A percentile compares a stretch with the other conserved stretches of the same genome.
Conservation (phyloP, 2,797 vertebrate species). For the Chloroceryle amazona region DNA sequence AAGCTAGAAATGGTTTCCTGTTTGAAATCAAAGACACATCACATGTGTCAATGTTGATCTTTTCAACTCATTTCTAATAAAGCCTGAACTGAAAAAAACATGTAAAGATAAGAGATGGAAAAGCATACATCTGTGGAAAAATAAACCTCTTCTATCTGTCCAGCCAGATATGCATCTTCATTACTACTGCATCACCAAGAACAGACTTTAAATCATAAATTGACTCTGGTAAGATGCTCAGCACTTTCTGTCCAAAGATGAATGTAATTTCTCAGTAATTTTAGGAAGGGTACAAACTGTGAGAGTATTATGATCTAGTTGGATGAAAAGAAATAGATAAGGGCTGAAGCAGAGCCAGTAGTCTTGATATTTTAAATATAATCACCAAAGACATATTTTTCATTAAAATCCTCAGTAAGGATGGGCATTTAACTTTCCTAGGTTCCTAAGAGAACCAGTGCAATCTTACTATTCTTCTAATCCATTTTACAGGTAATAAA, state of each 20-base stretch:
- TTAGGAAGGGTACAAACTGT: background rate
- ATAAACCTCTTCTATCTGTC: constrained; percentile 20
- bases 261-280: constrained; percentile 1
- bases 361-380: constrained; percentile 8
- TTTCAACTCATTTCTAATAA: constrained; percentile 43
- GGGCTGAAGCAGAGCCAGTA: background rate
- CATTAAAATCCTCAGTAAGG: background rate
- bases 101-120: constrained; percentile 12
- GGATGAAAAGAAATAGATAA: background rate
- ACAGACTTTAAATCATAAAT: background rate
- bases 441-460: background rate
- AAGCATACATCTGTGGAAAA: constrained; percentile 28
- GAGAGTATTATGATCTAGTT: background rate
- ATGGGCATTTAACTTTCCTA: background rate
- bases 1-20: background rate
- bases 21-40: background rate
- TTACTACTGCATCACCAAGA: constrained; percentile 35
- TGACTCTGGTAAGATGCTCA: background rate
- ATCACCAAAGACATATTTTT: constrained; percentile 28
- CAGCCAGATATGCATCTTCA: constrained; percentile 34
- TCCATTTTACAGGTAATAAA: constrained; percentile 59
- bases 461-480: constrained; percentile 9
- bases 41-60: constrained; percentile 17
- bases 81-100: background rate
- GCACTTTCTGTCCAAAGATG: background rate